Base-by-base conservation (phyloP, 2,113 vertebrate species). In the Euleptes europaea region DNA sequence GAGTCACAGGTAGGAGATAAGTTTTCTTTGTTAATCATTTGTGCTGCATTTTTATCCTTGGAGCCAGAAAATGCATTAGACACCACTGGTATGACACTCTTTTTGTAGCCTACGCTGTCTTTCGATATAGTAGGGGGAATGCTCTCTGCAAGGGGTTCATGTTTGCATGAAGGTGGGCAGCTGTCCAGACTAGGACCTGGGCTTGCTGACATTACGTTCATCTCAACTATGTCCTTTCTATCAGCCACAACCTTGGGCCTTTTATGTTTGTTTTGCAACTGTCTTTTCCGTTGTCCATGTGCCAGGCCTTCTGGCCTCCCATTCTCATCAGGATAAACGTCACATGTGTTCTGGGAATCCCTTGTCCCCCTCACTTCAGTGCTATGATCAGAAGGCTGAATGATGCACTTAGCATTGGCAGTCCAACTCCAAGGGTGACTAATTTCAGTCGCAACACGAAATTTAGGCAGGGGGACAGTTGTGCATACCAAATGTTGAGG, bases 361-460 rank as follows among this genome's bases (percentile, higher is more conserved):
- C 44, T 60, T 1, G 66, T 44, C 51, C 78, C 79, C 57, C 51
- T 47, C 26, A 31, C 6, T 11, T 84, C 40, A 69, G 3, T 31
- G 0, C 8, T 74, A 5, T 71, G 71, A 54, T 75, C 26, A 0
- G 87, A 85, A 33, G 77, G 38, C 42, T 84, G 91, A 76, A 85
- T 84, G 0, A 66, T 5, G 3, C 49, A 84, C 0, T 91, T 2
- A 0, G 92, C 89, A 51, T 92, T 95, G 78, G 94, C 93, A 0
- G 84, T 67, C 96, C 96, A 96, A 83, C 94, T 95, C 82, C 85
- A 90, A 49, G 95, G 96, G 69, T 90, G 84, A 0, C 93, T 93
- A 23, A 95, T 90, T n/a, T 94, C 31, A 0, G 95, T 95, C 87
- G 94, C 95, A 0, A 96, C 80, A 84, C 87, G 92, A 89, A 96